phyloP scores from a whole-genome alignment of 2,113 vertebrate species.

The Bujurquina vittata region DNA sequence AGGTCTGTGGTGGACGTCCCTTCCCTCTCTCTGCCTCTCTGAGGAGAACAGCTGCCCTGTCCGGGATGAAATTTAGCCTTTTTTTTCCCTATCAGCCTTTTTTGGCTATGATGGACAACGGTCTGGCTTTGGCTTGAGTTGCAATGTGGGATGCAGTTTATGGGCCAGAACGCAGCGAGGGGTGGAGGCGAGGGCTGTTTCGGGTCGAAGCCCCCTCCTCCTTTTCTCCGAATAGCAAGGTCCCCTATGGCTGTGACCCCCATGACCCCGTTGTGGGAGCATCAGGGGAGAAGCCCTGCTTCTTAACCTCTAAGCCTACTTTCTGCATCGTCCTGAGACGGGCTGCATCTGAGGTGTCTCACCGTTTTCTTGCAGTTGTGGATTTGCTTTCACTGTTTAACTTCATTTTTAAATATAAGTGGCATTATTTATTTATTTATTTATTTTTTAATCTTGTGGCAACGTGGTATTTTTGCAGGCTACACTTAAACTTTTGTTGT shows the following conservation, averaged over 20 bases:
- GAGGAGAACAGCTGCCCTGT: slow-evolving; percentile 91
- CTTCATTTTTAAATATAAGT: background rate
- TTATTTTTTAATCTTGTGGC: background rate
- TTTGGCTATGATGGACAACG: slow-evolving; percentile 81
- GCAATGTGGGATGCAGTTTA: slow-evolving; percentile 90
- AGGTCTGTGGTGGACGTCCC: slow-evolving; percentile 28
- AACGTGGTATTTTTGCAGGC: background rate
- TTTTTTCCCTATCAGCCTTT: slow-evolving; percentile 83
- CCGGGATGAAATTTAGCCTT: slow-evolving; percentile 85
- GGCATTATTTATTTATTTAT: fast-evolving
- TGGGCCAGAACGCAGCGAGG: slow-evolving; percentile 82
- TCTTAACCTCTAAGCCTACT: slow-evolving; percentile 75
- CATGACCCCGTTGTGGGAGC: slow-evolving; percentile 77
- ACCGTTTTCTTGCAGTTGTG: slow-evolving; percentile 53
- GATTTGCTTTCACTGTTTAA: slow-evolving; percentile 19
- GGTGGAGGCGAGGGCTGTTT: slow-evolving; percentile 71
- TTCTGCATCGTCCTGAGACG: background rate
- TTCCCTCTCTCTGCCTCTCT: slow-evolving; percentile 69
- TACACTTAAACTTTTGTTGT: background rate
- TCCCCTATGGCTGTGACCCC: slow-evolving; percentile 79
- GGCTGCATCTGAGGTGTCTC: background rate
- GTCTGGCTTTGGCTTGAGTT: slow-evolving; percentile 82
- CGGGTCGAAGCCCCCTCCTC: slow-evolving; percentile 74
- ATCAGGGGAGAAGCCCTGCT: slow-evolving; percentile 81
- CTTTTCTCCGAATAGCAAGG: slow-evolving; percentile 76